Evolutionary conservation across 2,113 vertebrate genomes (phyloP).

Genomic region (Bungarus multicinctus): DNA sequence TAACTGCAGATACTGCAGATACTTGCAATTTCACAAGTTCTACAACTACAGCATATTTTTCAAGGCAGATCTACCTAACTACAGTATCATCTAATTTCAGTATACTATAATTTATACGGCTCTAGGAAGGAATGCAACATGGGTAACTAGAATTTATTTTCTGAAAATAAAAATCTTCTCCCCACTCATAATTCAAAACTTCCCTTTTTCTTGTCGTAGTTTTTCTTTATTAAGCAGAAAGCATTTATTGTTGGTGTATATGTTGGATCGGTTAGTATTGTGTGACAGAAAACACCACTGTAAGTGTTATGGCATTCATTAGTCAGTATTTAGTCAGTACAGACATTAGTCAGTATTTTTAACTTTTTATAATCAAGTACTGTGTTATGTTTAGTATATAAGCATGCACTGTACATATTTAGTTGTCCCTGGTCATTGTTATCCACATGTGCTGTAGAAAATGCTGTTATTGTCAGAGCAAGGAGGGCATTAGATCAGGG

Average conservation of each 20-base stretch:
- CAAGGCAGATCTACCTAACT: neutral
- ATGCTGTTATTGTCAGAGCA: neutral
- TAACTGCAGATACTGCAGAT: constrained; percentile 10
- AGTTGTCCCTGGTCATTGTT: neutral
- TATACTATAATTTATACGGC: constrained; percentile 15
- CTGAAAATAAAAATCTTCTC: neutral
- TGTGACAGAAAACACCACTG: constrained; percentile 2
- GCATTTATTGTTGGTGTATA: neutral
- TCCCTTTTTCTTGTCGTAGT: neutral
- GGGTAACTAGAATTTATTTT: neutral
- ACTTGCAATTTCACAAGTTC: constrained; percentile 11
- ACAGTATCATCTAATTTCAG: neutral
- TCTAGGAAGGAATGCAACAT: neutral
- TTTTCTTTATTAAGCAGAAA: constrained; percentile 14
- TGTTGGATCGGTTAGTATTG: constrained; percentile 21
- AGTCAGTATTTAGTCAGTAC: neutral
- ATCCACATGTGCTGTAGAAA: neutral
- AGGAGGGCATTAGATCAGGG: neutral
- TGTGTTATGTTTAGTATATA: neutral
- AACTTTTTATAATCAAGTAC: neutral
- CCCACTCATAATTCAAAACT: neutral
- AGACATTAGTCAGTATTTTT: neutral
- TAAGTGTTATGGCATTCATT: neutral
- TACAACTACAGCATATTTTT: constrained; percentile 4
- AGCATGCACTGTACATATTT: neutral